phyloP scores from a whole-genome alignment of 2,888 invertebrate species.

The Caenorhabditis sinica region DNA sequence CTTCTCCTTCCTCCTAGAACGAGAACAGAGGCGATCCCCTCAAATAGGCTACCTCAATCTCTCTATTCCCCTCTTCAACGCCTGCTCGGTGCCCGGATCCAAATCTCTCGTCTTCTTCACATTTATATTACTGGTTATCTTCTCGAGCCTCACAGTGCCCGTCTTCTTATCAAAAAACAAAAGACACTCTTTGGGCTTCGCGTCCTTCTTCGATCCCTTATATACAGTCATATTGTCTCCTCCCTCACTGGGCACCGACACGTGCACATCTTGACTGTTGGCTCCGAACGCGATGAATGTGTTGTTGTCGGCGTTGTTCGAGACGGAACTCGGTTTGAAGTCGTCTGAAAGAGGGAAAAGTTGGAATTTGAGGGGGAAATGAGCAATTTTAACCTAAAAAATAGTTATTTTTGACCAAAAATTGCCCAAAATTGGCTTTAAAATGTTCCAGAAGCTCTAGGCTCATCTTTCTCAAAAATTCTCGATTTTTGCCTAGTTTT shows the following conservation, averaged over 20 bases:
- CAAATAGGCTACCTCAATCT: slow-evolving; percentile 30
- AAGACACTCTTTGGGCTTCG: slow-evolving; percentile 81
- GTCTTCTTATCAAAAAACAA: slow-evolving; percentile 78
- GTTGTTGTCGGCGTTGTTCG: slow-evolving; percentile 76
- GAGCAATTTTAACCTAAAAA: not conserved
- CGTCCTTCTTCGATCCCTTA: slow-evolving; percentile 80
- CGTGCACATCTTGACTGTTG: slow-evolving; percentile 79
- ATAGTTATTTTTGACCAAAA: not conserved
- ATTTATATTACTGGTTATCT: slow-evolving; percentile 76
- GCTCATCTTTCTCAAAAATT: no score
- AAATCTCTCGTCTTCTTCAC: slow-evolving; percentile 80
- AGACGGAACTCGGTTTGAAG: slow-evolving; percentile 80
- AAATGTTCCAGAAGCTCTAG: no score
- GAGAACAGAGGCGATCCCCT: no score
- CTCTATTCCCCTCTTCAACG: slow-evolving; percentile 67
- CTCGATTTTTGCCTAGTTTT: no score
- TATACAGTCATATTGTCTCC: slow-evolving; percentile 77
- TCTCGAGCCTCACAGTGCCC: slow-evolving; percentile 77
- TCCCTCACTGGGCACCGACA: slow-evolving; percentile 77
- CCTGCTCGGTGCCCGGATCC: slow-evolving; percentile 68
- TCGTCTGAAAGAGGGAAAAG: slow-evolving; percentile 76
- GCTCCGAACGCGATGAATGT: slow-evolving; percentile 77
- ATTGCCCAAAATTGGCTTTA: not conserved
- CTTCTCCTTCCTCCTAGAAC: no score
- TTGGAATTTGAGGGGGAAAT: not conserved